phyloP scores from a whole-genome alignment of 2,888 invertebrate species.

The Gymnosoma rotundatum region DNA sequence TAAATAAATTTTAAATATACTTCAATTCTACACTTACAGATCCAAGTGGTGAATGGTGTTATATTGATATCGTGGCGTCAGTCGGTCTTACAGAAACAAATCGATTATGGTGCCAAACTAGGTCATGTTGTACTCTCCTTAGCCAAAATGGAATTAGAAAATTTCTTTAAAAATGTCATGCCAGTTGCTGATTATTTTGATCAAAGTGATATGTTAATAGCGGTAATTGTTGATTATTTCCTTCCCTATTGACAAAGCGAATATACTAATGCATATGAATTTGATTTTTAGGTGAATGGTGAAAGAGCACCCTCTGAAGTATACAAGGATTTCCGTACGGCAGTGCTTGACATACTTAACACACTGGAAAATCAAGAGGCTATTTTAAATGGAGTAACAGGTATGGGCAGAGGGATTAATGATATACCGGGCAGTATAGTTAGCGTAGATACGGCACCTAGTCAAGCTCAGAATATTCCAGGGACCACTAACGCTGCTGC shows the following conservation, averaged over 20 bases:
- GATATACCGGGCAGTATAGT: constrained; percentile 86
- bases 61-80: constrained; percentile 94
- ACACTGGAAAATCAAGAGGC: constrained; percentile 86
- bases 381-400: constrained; percentile 85
- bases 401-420: constrained; percentile 84
- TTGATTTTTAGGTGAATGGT: constrained; percentile 88
- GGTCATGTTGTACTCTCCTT: constrained; percentile 91
- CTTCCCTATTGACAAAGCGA: background rate
- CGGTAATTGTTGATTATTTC: constrained; percentile 82
- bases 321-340: constrained; percentile 91
- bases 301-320: constrained; percentile 93
- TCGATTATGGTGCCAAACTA: constrained; percentile 93
- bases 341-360: constrained; percentile 89
- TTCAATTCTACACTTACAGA: constrained; percentile 83
- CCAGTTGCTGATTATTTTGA: constrained; percentile 96
- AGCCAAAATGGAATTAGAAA: constrained; percentile 93
- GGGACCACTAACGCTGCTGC: constrained; percentile 73
- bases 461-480: constrained; percentile 81
- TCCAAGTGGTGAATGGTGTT: constrained; percentile 93
- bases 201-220: constrained; percentile 90
- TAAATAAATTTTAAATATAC: too few relatives aligned
- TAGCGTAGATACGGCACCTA: constrained; percentile 85
- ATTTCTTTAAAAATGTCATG: constrained; percentile 94
- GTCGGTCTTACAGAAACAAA: constrained; percentile 92
- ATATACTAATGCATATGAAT: background rate